These are phyloP conservation scores for Orchesella flavescens DNA, from an alignment of 2,888 invertebrate species.

Conservation along the genomic window DNA sequence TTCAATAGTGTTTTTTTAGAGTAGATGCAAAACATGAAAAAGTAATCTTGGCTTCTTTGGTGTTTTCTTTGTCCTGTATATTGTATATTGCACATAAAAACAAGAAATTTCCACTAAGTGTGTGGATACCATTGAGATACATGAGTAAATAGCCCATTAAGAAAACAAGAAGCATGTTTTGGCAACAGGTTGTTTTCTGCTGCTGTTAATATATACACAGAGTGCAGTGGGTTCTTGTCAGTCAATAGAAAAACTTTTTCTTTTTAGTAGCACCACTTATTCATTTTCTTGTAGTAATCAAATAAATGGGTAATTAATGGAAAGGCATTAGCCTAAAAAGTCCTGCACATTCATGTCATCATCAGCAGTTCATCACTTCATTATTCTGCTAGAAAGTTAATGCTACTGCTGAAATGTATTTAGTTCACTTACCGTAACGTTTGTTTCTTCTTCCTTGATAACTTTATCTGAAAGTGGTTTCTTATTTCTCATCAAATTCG, in stretches of 20 bases:
- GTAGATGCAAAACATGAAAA: conserved; percentile 39
- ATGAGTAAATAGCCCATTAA: conserved; percentile 51
- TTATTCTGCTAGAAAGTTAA: neutral
- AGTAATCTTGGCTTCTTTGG: conserved; percentile 30
- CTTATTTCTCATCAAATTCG: neutral
- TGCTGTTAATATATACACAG: no score
- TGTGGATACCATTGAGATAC: conserved; percentile 37
- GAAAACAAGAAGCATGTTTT: conserved; percentile 35
- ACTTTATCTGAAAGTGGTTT: neutral
- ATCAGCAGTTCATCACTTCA: no score
- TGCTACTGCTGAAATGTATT: conserved; percentile 4
- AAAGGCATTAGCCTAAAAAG: conserved; percentile 47
- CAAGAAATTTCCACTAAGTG: conserved; percentile 29
- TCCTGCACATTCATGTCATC: neutral
- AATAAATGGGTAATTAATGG: conserved; percentile 52
- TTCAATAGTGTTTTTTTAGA: conserved; percentile 18
- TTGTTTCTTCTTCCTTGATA: neutral
- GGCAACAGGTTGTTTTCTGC: conserved; percentile 44
- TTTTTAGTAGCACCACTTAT: neutral
- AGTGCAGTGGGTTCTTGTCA: no score
- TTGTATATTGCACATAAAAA: conserved; percentile 8
- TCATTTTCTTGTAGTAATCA: neutral
- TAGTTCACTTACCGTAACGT: neutral
- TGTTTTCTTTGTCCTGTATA: neutral
- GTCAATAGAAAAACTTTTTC: conserved; percentile 11